Evolutionary conservation across 1,140 invertebrate species (phyloP).

Genomic region (Chrysoperla carnea): DNA sequence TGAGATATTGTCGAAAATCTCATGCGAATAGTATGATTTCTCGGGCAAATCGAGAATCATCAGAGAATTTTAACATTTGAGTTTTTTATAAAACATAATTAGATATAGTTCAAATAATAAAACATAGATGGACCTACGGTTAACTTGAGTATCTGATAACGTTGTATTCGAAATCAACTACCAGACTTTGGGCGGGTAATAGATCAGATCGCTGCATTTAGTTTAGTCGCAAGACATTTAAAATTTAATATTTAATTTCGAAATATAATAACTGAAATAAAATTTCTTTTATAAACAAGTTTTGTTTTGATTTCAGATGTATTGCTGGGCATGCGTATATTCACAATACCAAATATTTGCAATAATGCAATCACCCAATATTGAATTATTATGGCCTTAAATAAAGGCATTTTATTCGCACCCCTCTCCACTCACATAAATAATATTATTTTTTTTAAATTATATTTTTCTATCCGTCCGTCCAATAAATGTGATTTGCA

Average conservation of each 20-base stretch:
- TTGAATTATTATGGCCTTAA: constrained; percentile 57
- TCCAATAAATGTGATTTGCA: too few relatives aligned
- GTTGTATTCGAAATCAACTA: not conserved
- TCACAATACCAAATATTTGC: constrained; percentile 68
- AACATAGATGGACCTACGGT: too few relatives aligned
- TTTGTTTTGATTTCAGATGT: constrained; percentile 42
- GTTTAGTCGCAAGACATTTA: too few relatives aligned
- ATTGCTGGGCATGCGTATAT: constrained; percentile 69
- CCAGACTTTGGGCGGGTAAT: too few relatives aligned
- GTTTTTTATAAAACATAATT: not conserved
- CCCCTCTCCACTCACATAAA: too few relatives aligned
- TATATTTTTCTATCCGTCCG: too few relatives aligned
- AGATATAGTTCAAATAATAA: not conserved
- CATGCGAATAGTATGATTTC: too few relatives aligned
- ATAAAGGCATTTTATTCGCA: too few relatives aligned
- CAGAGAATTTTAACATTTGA: not conserved
- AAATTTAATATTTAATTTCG: too few relatives aligned
- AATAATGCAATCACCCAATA: constrained; percentile 68
- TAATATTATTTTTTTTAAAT: too few relatives aligned
- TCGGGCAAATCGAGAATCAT: too few relatives aligned
- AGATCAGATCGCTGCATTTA: too few relatives aligned
- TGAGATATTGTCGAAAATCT: not conserved
- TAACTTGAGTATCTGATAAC: not conserved
- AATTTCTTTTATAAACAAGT: constrained; percentile 4
- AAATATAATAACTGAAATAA: constrained; percentile 5